phyloP scores from a whole-genome alignment of 2,888 invertebrate species.

The Chymomyza amoena region DNA sequence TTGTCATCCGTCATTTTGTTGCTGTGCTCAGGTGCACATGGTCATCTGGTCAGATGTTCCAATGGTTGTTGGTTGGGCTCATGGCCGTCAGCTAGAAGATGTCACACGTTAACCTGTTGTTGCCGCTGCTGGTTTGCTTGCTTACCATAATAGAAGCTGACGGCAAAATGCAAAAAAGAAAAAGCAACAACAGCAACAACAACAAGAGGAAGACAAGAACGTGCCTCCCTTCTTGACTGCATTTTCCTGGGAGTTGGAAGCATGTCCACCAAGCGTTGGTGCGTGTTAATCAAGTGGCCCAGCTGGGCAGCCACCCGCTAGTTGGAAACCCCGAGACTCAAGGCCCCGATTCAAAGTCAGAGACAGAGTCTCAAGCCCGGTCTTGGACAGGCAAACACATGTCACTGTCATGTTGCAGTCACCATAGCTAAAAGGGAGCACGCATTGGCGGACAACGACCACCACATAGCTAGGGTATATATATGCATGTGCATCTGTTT shows the following conservation, averaged over 20 bases:
- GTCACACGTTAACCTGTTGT: constrained; percentile 53
- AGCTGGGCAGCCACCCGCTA: constrained; percentile 58
- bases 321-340: constrained; percentile 7
- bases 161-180: not conserved
- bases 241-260: not conserved
- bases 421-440: not conserved
- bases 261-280: not conserved
- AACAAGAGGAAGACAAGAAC: not conserved
- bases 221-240: not conserved
- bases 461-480: not conserved
- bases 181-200: not conserved
- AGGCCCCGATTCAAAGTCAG: not conserved
- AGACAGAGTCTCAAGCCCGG: not conserved
- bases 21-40: constrained; percentile 51
- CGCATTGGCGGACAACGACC: not conserved
- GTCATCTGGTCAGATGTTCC: constrained; percentile 19
- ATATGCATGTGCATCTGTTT: not conserved
- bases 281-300: constrained; percentile 3
- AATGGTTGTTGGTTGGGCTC: constrained; percentile 7
- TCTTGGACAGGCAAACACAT: constrained; percentile 50
- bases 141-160: constrained; percentile 17
- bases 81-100: constrained; percentile 73
- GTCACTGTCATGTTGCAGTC: constrained; percentile 53
- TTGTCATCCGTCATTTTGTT: constrained; percentile 22
- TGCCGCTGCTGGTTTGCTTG: constrained; percentile 2